A percentile compares a stretch with the other conserved stretches of the same genome.
Conservation (phyloP, 2,888 invertebrate species). For the Torymus auratus region DNA sequence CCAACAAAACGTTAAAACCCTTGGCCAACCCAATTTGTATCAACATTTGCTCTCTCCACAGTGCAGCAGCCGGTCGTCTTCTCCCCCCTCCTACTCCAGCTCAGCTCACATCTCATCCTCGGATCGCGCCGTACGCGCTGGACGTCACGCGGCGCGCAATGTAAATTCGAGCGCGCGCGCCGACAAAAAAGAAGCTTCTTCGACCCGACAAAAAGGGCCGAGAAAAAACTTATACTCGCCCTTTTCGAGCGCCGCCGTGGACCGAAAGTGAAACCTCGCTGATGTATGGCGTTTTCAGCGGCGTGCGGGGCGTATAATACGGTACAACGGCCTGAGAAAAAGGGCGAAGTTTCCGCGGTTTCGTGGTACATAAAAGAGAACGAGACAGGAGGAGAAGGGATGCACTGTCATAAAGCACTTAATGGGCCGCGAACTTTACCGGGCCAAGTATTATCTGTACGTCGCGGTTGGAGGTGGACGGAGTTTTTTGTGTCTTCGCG, state of each 20-base stretch:
- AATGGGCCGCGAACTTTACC: slow-evolving; percentile 49
- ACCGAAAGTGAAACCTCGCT: slow-evolving; percentile 51
- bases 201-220: neutral
- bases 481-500: no score
- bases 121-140: neutral
- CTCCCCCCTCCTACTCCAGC: slow-evolving; percentile 11
- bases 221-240: neutral
- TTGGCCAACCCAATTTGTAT: neutral
- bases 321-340: neutral
- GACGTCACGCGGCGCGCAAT: slow-evolving; percentile 57
- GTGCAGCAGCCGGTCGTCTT: no score
- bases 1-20: no score
- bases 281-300: slow-evolving; percentile 40
- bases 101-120: slow-evolving; percentile 26
- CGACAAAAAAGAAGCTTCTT: slow-evolving; percentile 5
- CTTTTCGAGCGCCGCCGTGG: slow-evolving; percentile 2
- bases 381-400: neutral
- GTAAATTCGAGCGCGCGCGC: slow-evolving; percentile 44
- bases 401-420: slow-evolving; percentile 51
- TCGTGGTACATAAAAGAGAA: slow-evolving; percentile 17
- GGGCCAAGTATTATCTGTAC: neutral
- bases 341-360: slow-evolving; percentile 38
- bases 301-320: slow-evolving; percentile 14
- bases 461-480: no score
- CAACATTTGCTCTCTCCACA: slow-evolving; percentile 14